Conservation (phyloP, 2,797 vertebrate species). For the Acipenser oxyrinchus region DNA sequence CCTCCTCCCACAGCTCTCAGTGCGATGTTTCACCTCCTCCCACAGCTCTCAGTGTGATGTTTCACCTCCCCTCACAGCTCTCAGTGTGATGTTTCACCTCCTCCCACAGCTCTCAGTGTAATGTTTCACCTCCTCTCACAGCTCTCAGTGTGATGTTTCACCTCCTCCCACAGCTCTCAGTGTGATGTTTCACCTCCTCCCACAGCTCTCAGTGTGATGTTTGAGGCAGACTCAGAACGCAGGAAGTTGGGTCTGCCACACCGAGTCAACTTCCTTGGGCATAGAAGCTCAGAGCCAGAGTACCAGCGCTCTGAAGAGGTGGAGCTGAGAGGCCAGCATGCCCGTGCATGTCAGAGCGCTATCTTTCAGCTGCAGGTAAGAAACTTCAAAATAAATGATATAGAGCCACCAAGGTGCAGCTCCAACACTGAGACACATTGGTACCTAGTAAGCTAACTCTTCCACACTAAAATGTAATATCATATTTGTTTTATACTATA, state of each 20-base stretch:
- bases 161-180: background rate
- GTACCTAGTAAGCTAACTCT: background rate
- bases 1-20: too few species aligned
- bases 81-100: too few species aligned
- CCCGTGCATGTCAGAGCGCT: conserved; percentile 50
- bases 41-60: too few species aligned
- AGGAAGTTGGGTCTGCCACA: conserved; percentile 68
- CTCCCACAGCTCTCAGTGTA: too few species aligned
- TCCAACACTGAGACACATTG: too few species aligned
- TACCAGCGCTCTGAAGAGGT: conserved; percentile 63
- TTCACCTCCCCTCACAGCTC: too few species aligned
- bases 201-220: conserved; percentile 64
- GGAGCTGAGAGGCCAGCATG: conserved; percentile 60
- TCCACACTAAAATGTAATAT: background rate
- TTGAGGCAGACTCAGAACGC: conserved; percentile 76
- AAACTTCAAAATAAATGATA: too few species aligned
- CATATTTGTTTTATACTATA: too few species aligned
- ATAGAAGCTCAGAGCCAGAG: conserved; percentile 56
- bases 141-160: too few species aligned
- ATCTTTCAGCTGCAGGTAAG: conserved; percentile 74
- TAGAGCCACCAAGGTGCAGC: background rate
- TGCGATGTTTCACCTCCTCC: too few species aligned
- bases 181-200: background rate
- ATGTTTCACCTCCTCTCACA: too few species aligned
- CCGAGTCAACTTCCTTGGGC: conserved; percentile 66